Conservation (phyloP, 2,797 vertebrate species). For the Microctenopoma steveboyesi region DNA sequence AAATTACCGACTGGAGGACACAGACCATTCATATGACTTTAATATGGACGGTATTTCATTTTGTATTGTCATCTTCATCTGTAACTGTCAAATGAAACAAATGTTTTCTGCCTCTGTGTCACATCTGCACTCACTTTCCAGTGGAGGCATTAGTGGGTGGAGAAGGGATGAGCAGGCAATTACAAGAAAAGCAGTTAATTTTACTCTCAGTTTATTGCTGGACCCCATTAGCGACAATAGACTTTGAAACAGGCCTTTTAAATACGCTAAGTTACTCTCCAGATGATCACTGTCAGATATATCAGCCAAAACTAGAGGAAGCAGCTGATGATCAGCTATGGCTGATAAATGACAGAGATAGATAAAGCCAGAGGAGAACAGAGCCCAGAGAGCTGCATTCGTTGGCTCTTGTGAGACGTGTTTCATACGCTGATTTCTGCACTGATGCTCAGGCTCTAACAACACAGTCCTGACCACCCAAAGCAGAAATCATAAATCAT, state of each 20-base stretch:
- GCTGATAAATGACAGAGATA: conserved; percentile 27
- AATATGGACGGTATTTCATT: too few species aligned
- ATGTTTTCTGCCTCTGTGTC: neutral
- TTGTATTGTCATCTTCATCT: too few species aligned
- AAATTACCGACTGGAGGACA: too few species aligned
- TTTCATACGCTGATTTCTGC: conserved; percentile 6
- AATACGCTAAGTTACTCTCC: conserved; percentile 63
- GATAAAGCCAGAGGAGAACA: neutral
- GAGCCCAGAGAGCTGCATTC: neutral
- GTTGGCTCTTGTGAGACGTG: conserved; percentile 6
- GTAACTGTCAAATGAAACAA: neutral
- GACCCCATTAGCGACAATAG: conserved; percentile 66
- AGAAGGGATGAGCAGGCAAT: conserved; percentile 22
- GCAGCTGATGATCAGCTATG: conserved; percentile 31
- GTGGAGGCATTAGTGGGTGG: conserved; percentile 24
- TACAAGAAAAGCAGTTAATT: conserved; percentile 65
- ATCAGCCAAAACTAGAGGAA: conserved; percentile 1
- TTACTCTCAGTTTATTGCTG: conserved; percentile 60
- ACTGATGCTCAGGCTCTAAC: neutral
- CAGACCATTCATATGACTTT: neutral
- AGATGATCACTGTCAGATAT: conserved; percentile 54
- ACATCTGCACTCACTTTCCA: conserved; percentile 21
- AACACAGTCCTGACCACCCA: neutral
- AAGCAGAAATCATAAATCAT: neutral
- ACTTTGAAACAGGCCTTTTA: conserved; percentile 56